Evolutionary conservation across 2,113 vertebrate species (phyloP).

Genomic region (Leptodactylus fuscus): DNA sequence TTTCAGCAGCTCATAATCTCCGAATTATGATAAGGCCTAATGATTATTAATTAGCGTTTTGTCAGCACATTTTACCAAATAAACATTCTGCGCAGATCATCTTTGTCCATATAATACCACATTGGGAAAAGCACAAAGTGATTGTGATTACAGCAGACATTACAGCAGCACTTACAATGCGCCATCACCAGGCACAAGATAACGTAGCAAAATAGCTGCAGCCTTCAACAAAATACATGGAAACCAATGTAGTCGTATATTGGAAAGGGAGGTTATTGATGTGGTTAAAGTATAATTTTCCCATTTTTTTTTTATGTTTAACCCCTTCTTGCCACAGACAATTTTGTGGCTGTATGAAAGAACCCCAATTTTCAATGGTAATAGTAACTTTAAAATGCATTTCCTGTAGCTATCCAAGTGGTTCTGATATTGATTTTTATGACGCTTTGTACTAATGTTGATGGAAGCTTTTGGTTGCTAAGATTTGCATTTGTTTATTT

Average conservation of each 20-base stretch:
- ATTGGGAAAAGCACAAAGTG: constrained; percentile 13
- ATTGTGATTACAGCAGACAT: constrained; percentile 12
- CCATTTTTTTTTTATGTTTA: no score
- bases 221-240: neutral
- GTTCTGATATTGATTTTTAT: no score
- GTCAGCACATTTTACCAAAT: constrained; percentile 48
- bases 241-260: neutral
- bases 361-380: no score
- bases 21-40: constrained; percentile 42
- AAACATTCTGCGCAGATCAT: constrained; percentile 42
- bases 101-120: constrained; percentile 10
- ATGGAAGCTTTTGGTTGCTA: no score
- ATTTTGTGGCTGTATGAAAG: no score
- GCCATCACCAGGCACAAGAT: neutral
- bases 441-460: no score
- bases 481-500: no score
- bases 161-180: neutral
- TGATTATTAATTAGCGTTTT: constrained; percentile 43
- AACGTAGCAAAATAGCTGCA: constrained; percentile 8
- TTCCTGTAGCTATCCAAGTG: no score
- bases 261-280: neutral
- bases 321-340: no score
- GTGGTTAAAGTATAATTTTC: no score
- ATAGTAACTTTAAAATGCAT: no score
- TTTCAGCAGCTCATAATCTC: constrained; percentile 41